These are phyloP conservation scores for Atopsyche davidsoni DNA, from an alignment of 1,140 invertebrate species.

Conservation along the genomic window DNA sequence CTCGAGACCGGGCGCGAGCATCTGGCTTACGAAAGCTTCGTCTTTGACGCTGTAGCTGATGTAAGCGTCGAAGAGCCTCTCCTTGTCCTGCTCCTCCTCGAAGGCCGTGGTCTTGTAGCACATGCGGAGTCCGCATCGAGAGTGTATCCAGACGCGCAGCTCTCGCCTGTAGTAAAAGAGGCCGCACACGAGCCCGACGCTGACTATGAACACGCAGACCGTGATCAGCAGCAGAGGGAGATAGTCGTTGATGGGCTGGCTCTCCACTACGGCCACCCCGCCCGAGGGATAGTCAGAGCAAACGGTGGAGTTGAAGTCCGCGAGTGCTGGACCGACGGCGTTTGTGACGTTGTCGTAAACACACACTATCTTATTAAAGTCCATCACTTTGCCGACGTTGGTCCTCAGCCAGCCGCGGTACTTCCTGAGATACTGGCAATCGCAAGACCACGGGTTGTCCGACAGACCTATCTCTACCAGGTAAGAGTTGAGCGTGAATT, in stretches of 20 bases:
- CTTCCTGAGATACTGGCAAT: constrained; percentile 74
- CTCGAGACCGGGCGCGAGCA: constrained; percentile 76
- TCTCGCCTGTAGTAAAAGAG: constrained; percentile 76
- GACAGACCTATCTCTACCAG: constrained; percentile 72
- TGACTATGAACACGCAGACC: constrained; percentile 65
- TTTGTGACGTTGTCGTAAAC: constrained; percentile 61
- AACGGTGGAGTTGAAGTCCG: constrained; percentile 62
- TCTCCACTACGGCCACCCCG: constrained; percentile 63
- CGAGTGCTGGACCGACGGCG: constrained; percentile 52
- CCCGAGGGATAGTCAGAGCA: constrained; percentile 60
- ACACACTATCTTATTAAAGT: constrained; percentile 61
- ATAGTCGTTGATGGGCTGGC: constrained; percentile 72
- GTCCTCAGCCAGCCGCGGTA: constrained; percentile 70
- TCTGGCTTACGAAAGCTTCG: constrained; percentile 80
- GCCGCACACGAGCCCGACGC: constrained; percentile 64
- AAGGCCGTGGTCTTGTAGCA: constrained; percentile 75
- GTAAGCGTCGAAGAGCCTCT: constrained; percentile 84
- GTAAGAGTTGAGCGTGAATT: constrained; percentile 67
- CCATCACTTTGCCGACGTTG: constrained; percentile 67
- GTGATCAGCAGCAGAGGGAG: constrained; percentile 69
- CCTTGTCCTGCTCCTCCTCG: constrained; percentile 69
- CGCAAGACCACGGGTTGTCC: constrained; percentile 86
- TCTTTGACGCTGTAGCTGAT: constrained; percentile 88
- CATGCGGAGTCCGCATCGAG: constrained; percentile 75
- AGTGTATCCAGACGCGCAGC: constrained; percentile 80